Conservation (phyloP, 2,797 vertebrate species). For the Xyrichtys novacula region DNA sequence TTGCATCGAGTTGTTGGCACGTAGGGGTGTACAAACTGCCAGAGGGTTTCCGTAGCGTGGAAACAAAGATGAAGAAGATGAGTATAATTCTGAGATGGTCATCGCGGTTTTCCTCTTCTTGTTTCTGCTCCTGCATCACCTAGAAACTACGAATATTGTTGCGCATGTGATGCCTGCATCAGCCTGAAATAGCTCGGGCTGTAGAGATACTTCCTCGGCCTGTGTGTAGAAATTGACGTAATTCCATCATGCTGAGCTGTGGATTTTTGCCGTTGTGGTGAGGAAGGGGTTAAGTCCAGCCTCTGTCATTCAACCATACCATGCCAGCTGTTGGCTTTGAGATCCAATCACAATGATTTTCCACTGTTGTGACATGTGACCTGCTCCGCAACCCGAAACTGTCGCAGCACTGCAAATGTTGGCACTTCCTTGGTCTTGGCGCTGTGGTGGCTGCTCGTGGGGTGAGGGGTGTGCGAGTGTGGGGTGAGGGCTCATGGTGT, state of each 20-base stretch:
- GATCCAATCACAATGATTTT: slow-evolving; percentile 88
- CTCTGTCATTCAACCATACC: slow-evolving; percentile 76
- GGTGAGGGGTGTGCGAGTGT: slow-evolving; percentile 49
- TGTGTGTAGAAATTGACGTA: slow-evolving; percentile 18
- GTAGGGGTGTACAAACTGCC: slow-evolving; percentile 72
- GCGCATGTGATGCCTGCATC: slow-evolving; percentile 32
- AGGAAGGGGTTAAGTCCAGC: slow-evolving; percentile 74
- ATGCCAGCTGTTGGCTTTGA: slow-evolving; percentile 83
- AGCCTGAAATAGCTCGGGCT: slow-evolving; percentile 35
- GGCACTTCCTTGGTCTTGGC: slow-evolving; percentile 74
- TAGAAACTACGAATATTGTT: slow-evolving; percentile 11
- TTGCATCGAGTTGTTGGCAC: slow-evolving; percentile 80
- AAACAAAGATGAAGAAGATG: slow-evolving; percentile 52
- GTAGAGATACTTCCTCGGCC: slow-evolving; percentile 26
- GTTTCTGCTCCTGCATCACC: slow-evolving; percentile 29
- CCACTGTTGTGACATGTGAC: slow-evolving; percentile 88
- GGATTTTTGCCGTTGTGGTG: slow-evolving; percentile 23
- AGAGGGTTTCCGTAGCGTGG: slow-evolving; percentile 82
- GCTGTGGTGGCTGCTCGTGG: slow-evolving; percentile 45
- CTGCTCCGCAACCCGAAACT: slow-evolving; percentile 83
- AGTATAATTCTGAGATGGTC: slow-evolving; percentile 45
- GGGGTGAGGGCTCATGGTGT: slow-evolving; percentile 32
- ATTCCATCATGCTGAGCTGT: slow-evolving; percentile 11
- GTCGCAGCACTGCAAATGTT: slow-evolving; percentile 80
- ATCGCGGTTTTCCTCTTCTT: slow-evolving; percentile 25